Conservation (phyloP, 1,140 invertebrate genomes). For the Luehdorfia chinensis region DNA sequence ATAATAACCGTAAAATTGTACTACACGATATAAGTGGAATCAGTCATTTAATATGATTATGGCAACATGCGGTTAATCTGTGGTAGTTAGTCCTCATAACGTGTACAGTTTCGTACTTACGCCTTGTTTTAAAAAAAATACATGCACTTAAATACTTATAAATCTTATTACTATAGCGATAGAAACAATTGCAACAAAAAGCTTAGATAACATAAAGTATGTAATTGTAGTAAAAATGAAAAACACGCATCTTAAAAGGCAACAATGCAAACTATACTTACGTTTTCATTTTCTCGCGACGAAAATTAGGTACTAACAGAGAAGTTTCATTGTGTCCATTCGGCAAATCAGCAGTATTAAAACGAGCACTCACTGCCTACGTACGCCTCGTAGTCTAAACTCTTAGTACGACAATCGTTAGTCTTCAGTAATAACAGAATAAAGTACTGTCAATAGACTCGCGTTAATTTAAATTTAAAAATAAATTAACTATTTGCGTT, state of each 20-base stretch:
- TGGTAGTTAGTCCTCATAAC: conserved; percentile 1
- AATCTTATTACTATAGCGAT: too few relatives aligned
- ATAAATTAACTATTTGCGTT: conserved; percentile 38
- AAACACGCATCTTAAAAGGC: conserved; percentile 15
- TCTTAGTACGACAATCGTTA: background rate
- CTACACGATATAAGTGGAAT: too few relatives aligned
- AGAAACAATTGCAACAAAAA: too few relatives aligned
- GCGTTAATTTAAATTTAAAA: conserved; percentile 24
- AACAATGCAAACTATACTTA: conserved; percentile 50
- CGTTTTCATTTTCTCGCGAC: conserved; percentile 67
- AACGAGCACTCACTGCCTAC: conserved; percentile 39
- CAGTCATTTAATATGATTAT: too few relatives aligned
- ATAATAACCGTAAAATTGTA: too few relatives aligned
- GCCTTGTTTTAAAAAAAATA: background rate
- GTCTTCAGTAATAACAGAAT: conserved; percentile 16
- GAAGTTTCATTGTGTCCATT: conserved; percentile 53
- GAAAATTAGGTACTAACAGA: conserved; percentile 51
- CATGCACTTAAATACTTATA: too few relatives aligned
- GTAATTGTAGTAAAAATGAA: background rate
- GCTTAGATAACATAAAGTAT: too few relatives aligned
- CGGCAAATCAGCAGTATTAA: conserved; percentile 35
- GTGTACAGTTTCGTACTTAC: background rate
- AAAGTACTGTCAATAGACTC: conserved; percentile 19
- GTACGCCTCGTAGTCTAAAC: conserved; percentile 17
- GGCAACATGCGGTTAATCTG: background rate